Conservation (phyloP, 2,113 vertebrate genomes). For the Neolamprologus tretocephalus region DNA sequence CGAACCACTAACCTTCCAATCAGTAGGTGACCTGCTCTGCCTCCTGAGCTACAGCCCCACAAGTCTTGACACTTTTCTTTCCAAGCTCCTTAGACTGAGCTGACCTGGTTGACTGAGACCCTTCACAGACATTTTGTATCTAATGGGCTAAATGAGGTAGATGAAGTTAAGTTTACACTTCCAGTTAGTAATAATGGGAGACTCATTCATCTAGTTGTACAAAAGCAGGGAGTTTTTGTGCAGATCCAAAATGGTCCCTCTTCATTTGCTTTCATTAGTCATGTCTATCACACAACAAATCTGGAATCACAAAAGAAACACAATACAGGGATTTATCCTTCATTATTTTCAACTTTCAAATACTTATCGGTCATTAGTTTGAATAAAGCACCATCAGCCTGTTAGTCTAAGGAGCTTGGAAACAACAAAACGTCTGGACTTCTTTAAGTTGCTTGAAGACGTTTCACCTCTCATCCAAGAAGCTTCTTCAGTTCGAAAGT, state of each 20-base stretch:
- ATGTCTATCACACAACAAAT: neutral
- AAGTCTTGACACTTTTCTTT: no score
- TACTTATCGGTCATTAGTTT: neutral
- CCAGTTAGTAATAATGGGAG: neutral
- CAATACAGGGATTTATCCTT: neutral
- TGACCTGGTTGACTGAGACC: no score
- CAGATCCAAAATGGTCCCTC: neutral
- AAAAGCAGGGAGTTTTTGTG: neutral
- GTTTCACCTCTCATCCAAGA: fast-evolving
- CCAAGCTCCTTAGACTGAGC: no score
- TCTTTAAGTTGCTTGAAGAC: no score
- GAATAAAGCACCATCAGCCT: neutral
- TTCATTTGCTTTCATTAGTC: neutral
- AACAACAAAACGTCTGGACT: fast-evolving
- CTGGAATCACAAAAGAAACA: neutral
- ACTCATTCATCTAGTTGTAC: neutral
- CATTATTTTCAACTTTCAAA: neutral
- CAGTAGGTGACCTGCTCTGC: no score
- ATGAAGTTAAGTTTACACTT: neutral
- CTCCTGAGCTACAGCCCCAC: no score
- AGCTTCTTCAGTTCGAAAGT: no score
- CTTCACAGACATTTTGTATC: neutral
- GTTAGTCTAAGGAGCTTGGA: neutral
- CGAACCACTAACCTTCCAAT: no score
- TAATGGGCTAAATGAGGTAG: neutral